Evolutionary conservation across 2,888 invertebrate genomes (phyloP).

Genomic region (Labia minor): DNA sequence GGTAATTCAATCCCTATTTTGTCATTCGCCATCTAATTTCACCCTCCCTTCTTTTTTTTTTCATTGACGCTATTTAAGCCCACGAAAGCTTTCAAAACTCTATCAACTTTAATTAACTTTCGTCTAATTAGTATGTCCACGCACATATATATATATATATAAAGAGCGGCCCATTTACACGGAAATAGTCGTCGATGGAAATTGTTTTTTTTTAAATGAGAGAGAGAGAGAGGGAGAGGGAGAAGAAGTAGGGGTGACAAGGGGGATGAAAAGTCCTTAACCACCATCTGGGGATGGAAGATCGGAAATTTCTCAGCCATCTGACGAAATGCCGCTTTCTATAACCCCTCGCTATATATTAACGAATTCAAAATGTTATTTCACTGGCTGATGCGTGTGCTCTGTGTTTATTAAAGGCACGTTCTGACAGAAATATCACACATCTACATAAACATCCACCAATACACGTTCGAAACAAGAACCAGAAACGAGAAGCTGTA

Average conservation of each 20-base stretch:
- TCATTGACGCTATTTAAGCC: not conserved
- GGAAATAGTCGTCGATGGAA: not conserved
- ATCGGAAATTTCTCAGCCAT: not conserved
- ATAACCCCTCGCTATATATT: not conserved
- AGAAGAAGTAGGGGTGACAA: not conserved
- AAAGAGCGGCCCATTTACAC: not conserved
- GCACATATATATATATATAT: not conserved
- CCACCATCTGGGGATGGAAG: not conserved
- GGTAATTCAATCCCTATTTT: not conserved
- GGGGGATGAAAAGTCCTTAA: conserved; percentile 7
- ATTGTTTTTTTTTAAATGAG: not conserved
- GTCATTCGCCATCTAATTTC: not conserved
- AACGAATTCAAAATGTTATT: conserved; percentile 4
- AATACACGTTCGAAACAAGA: no score
- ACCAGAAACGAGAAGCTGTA: not conserved
- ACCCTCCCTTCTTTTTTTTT: not conserved
- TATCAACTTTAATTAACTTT: conserved; percentile 13
- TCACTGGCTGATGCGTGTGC: not conserved
- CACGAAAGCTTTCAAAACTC: conserved; percentile 13
- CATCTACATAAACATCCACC: no score
- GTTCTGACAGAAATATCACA: conserved; percentile 3
- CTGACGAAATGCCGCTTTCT: not conserved
- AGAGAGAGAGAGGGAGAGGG: no score
- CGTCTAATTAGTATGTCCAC: conserved; percentile 1
- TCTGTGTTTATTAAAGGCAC: not conserved